Evolutionary conservation across 2,797 vertebrate species (phyloP), one percentile per base, ranked within the genome.

Genomic region (Liparis tanakae): DNA sequence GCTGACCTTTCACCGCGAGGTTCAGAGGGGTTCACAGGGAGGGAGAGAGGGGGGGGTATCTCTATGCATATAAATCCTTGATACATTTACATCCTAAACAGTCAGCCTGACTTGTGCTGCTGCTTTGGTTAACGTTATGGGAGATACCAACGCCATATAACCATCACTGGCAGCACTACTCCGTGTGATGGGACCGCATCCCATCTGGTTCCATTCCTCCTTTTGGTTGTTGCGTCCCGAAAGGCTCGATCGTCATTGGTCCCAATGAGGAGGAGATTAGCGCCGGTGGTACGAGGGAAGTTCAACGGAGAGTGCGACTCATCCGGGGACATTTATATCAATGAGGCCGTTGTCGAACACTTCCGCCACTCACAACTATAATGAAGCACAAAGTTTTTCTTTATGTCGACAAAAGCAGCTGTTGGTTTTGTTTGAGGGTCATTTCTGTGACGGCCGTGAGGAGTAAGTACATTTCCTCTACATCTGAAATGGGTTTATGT

Each of bases 181-280:
- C 74, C 67, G 41, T 80, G 62, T 39, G 50, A 64, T 15, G 65
- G 71, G 77, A 56, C 46, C 68, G 68, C 89, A 91, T 51, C 68
- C 70, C 89, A 91, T 90, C 84, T 90, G 86, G 87, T 80, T 87
- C 79, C 67, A 53, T 68, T 88, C 79, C 70, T n/a, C 25, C 72
- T 69, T 62, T 62, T 85, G 77, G 87, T 91, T 89, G 80, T 90
- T 90, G 82, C 75, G 65, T 87, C 79, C 82, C 84, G 85, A 86
- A 82, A 78, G 69, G 83, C 79, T 83, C 54, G 70, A 80, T 69
- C 69, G 74, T 89, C 85, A 92, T 92, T 80, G 70, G 80, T 76
- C 76, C 64, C 84, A 84, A 66, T 60, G 78, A 90, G 81, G 85
- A 83, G 78, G 84, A 84, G 87, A 89, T 91, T 90, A 90, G 73